A percentile compares a stretch with the other conserved stretches of the same genome.
Conservation (phyloP, 2,113 vertebrate species). For the Gulo gulo region DNA sequence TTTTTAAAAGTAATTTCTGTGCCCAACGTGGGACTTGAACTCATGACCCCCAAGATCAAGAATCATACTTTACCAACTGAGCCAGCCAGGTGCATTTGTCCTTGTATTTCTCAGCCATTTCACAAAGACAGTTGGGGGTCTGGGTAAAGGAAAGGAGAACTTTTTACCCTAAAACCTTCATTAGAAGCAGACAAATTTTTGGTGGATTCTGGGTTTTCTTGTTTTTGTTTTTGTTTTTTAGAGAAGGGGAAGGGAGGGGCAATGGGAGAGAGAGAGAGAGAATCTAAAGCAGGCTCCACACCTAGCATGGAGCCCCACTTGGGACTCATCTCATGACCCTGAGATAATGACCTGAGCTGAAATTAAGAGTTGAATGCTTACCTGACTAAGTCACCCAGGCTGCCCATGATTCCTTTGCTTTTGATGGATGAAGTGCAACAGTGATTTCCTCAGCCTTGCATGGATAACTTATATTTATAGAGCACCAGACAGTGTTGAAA, state of each 20-base stretch:
- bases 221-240: neutral
- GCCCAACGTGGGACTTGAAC: neutral
- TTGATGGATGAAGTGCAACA: neutral
- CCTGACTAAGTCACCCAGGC: neutral
- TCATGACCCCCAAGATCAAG: neutral
- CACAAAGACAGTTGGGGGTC: neutral
- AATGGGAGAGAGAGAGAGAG: neutral
- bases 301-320: neutral
- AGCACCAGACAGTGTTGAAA: neutral
- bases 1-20: neutral
- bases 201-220: neutral
- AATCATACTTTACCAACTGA: neutral
- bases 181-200: neutral
- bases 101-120: neutral
- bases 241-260: neutral
- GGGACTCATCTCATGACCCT: neutral
- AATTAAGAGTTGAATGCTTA: neutral
- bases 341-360: neutral
- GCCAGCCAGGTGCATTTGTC: neutral
- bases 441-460: neutral
- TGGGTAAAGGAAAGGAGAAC: neutral
- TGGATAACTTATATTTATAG: neutral
- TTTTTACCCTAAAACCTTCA: neutral
- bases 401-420: neutral
- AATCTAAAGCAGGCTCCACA: neutral